Evolutionary conservation across 2,888 invertebrate species (phyloP).

Genomic region (Polylopha cassiicola): DNA sequence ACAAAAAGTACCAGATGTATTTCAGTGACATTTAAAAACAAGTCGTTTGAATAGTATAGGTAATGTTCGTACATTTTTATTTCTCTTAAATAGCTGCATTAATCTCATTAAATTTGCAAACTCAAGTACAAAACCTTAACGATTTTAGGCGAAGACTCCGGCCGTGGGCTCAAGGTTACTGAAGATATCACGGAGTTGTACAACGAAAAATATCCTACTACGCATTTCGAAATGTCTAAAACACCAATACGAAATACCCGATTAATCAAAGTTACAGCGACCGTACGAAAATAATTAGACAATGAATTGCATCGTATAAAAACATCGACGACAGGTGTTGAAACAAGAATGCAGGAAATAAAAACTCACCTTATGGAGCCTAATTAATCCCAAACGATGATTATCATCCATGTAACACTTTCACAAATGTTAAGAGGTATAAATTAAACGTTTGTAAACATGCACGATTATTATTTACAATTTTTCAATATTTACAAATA

Average conservation of each 20-base stretch:
- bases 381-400: conserved; percentile 27
- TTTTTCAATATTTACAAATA: conserved; percentile 69
- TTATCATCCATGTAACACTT: conserved; percentile 53
- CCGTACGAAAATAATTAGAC: conserved; percentile 26
- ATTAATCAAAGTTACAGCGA: too few species aligned
- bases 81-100: conserved; percentile 9
- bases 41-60: too few species aligned
- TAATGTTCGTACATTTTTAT: too few species aligned
- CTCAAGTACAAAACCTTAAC: conserved; percentile 31
- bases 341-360: conserved; percentile 25
- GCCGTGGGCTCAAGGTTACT: conserved; percentile 47
- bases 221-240: conserved; percentile 30
- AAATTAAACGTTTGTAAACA: conserved; percentile 29
- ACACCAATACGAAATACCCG: conserved; percentile 25
- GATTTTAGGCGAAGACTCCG: conserved; percentile 49
- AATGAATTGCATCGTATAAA: conserved; percentile 28
- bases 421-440: conserved; percentile 35
- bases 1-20: too few species aligned
- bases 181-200: conserved; percentile 35
- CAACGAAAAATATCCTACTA: conserved; percentile 25
- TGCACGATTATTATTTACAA: conserved; percentile 48
- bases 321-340: conserved; percentile 31
- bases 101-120: conserved; percentile 1
- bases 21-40: too few species aligned
- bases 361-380: conserved; percentile 47